A percentile compares a stretch with the other conserved stretches of the same genome.
phyloP scores from a whole-genome alignment of 23 tunicate species.

The Trididemnum clinides region DNA sequence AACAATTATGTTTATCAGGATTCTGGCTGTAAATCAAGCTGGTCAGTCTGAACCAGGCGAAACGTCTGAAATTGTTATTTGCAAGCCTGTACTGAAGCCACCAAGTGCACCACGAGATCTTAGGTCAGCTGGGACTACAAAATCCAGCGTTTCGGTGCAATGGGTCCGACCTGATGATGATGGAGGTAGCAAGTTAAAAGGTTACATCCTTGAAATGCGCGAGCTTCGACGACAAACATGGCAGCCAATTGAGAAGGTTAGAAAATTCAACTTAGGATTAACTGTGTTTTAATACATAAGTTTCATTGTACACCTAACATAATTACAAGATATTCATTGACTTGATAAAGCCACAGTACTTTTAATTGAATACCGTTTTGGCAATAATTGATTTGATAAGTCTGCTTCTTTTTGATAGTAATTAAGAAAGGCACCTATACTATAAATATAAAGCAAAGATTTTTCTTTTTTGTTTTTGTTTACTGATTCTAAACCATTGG shows the following conservation, averaged over 20 bases:
- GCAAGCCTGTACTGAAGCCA: slow-evolving; percentile 80
- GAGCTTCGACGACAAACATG: slow-evolving; percentile 78
- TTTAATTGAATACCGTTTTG: neutral
- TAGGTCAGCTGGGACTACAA: slow-evolving; percentile 83
- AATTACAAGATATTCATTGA: no score
- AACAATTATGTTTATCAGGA: slow-evolving; percentile 57
- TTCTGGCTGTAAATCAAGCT: slow-evolving; percentile 83
- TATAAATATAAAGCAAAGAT: no score
- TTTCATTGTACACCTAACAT: neutral
- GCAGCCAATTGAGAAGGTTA: slow-evolving; percentile 73
- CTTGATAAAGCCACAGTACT: no score
- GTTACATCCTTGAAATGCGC: slow-evolving; percentile 81
- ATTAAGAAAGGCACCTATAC: no score
- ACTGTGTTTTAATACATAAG: no score
- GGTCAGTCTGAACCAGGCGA: slow-evolving; percentile 89
- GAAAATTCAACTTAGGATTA: no score
- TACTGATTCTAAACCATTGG: no score
- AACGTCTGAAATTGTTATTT: slow-evolving; percentile 64
- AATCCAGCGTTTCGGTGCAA: slow-evolving; percentile 75
- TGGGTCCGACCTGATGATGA: slow-evolving; percentile 90
- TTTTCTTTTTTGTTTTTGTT: no score
- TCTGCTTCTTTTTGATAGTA: neutral
- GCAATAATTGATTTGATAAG: no score
- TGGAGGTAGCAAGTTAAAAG: slow-evolving; percentile 76
- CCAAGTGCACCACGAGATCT: slow-evolving; percentile 89